phyloP scores from a whole-genome alignment of 35 echinoderm and acorn worm species.

The Heliocidaris tuberculata region DNA sequence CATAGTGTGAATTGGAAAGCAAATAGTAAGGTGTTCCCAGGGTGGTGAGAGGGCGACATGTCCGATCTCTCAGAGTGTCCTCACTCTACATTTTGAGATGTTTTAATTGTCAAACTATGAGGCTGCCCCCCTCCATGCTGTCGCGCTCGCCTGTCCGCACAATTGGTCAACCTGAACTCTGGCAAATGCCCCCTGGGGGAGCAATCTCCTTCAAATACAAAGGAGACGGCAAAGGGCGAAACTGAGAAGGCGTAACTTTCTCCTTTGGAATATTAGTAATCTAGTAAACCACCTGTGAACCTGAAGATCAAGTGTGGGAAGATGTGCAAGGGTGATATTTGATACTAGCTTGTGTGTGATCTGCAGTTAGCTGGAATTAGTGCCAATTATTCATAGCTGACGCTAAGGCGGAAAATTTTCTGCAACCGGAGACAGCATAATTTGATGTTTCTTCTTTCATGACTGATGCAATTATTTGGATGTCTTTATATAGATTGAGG shows the following conservation, averaged over 20 bases:
- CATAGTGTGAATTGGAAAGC: background rate
- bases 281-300: background rate
- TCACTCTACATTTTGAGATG: background rate
- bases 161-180: background rate
- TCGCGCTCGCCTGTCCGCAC: background rate
- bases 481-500: background rate
- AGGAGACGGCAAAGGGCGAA: background rate
- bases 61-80: background rate
- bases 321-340: background rate
- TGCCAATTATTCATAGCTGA: constrained; percentile 8
- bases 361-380: background rate
- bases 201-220: background rate
- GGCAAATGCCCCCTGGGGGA: background rate
- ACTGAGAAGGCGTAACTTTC: background rate
- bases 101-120: background rate
- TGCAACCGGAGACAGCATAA: background rate
- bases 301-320: background rate
- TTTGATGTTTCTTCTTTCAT: background rate
- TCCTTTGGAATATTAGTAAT: background rate
- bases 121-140: background rate
- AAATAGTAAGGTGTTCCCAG: background rate
- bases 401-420: background rate
- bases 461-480: background rate
- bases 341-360: background rate
- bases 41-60: background rate